Evolutionary conservation across 2,888 invertebrate species (phyloP), one percentile per base, ranked within the genome.

Genomic region (Cataglyphis rosenhaueri): DNA sequence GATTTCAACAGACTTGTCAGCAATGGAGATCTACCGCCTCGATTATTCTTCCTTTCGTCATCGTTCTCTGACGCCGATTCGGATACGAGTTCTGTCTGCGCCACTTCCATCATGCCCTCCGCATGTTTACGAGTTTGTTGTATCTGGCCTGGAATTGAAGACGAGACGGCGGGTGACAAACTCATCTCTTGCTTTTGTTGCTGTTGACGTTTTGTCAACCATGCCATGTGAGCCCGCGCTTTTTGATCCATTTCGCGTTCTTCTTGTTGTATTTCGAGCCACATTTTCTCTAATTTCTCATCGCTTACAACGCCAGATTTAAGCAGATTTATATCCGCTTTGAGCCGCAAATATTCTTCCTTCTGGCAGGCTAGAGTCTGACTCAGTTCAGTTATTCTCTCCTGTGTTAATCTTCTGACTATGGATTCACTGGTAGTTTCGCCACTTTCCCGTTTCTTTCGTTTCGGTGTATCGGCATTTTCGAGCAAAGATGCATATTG

Each of bases 401-500:
- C 98, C 90, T 97, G 96, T 0, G 97, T 97, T 38, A 98, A 95
- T 76, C 96, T 96, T 70, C 97, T 96, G 1, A 98, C 96, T 85
- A 99, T 97, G 83, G 96, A 96, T 93, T 98, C 97, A 3, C 97
- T 97, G 0, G 98, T 97, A 0, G 98, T 97, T 92, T 97, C 97
- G 78, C 96, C 96, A 0, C 96, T 96, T 90, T 95, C 96, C 29
- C 97, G 95, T 93, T 97, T 98, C 92, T 98, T 98, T 0, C 98
- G 96, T 95, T 97, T 98, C 0, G 98, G 98, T 9, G 97, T 97
- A 93, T 97, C 98, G 15, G 97, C 97, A 94, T 97, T 97, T 92
- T 98, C 98, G 25, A 98, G 94, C 9, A 98, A 94, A 29, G 96
- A 96, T 18, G 97, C 97, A 94, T 98, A 99, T 92, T 99, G 99